Evolutionary conservation across 1,140 invertebrate genomes (phyloP), one percentile per base, ranked within the genome.

Genomic region (Lycorma delicatula): DNA sequence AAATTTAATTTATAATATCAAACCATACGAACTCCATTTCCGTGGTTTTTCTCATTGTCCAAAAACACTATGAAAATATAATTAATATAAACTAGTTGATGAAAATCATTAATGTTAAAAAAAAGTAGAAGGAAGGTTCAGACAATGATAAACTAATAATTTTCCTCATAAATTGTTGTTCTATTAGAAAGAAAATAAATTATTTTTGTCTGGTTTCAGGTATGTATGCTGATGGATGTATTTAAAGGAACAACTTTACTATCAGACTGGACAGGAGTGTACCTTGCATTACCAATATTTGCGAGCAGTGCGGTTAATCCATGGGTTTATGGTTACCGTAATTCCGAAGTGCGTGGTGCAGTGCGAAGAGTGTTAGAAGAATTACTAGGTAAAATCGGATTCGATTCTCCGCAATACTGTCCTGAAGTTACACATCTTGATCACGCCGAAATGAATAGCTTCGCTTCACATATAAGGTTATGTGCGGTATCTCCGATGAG

Each of bases 311-410:
- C 79, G 0, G 68, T 78, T 13, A 84, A 85, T 64, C 82, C 82
- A 0, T 84, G 81, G 81, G 74, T 85, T 9, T 85, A 85, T 63
- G 82, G 81, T 0, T 85, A 81, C 66, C 76, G 82, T 56, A 83
- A 82, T 59, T 75, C 77, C 0, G 82, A 85, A 63, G 78, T 85
- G 64, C 74, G 81, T 18, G 64, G 75, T 0, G 81, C 81, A 3
- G 81, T 81, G 2, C 72, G 77, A 1, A 74, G 78, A 47, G 77
- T 82, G 5, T 68, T 80, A 0, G 77, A 60, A 47, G 59, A 64
- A 11, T n/a, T 68, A 3, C 48, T 69, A 31, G 63, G 64, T 13
- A 65, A 65, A 46, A 48, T 72, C n/a, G 63, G 66, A 0, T 56
- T 63, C 6, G 53, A 48, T 12, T 41, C 54, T 1, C 44, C 61